Evolutionary conservation across 2,113 vertebrate genomes (phyloP), one percentile per base, ranked within the genome.

Genomic region (Oceanites oceanicus): DNA sequence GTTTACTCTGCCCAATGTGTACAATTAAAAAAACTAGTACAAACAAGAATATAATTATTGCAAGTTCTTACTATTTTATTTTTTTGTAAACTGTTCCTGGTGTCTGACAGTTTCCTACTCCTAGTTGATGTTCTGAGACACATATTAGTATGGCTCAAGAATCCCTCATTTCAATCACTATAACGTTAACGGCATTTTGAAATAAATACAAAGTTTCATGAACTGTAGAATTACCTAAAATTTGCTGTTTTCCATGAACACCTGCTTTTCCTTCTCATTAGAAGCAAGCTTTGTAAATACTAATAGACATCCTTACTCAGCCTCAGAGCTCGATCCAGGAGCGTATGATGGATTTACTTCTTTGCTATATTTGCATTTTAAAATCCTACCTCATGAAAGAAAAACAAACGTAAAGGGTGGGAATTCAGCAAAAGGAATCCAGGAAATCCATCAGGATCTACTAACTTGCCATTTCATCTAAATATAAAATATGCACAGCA

Each of bases 381-480:
- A 94, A 95, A 72, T 42, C 34, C 25, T 65, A 58, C 70, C 36
- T 84, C 63, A 42, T 19, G 52, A 84, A 90, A 72, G 68, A 65
- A 52, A 74, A 95, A 61, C 21, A 80, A 95, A 47, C 12, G 4
- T 45, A 78, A 81, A 91, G 5, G 5, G 27, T 88, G 32, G 73
- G 50, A 92, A 91, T 81, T 92, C 49, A 53, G 61, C 45, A 19
- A 92, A 86, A 94, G 40, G 36, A 87, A 81, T 91, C 44, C 73
- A 91, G 88, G 90, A 92, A 84, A 93, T 93, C 73, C 61, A 91
- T 45, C 52, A 87, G 49, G 86, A 91, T 75, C 68, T 74, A 86
- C 71, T 88, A 87, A 89, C 16, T 94, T 91, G 52, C 73, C 27
- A 22, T 96, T 96, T 94, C 68, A 76, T 92, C 67, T 90, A 90